Conservation (phyloP, 2,113 vertebrate genomes). For the Eulacestoma nigropectus region DNA sequence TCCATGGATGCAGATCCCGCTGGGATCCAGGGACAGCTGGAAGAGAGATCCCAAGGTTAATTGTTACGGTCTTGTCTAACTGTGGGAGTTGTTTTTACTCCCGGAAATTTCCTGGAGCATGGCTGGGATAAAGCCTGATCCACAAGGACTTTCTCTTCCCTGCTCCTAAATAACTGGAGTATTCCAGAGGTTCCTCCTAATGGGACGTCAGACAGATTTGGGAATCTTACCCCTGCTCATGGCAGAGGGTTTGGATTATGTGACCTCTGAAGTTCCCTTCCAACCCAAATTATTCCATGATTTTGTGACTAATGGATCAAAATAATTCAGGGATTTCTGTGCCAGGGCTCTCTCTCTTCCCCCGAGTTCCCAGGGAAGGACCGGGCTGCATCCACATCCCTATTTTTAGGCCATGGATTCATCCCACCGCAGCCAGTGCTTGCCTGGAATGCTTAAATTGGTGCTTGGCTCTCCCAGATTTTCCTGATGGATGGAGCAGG, state of each 20-base stretch:
- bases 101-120: background rate
- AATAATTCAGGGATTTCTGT: background rate
- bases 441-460: background rate
- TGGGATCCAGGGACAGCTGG: background rate
- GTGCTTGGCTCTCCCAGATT: background rate
- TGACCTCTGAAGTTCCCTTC: background rate
- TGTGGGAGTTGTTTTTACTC: background rate
- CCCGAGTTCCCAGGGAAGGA: background rate
- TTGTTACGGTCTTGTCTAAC: background rate
- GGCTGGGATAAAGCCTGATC: background rate
- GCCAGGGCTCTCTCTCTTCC: background rate
- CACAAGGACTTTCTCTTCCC: background rate
- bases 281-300: background rate
- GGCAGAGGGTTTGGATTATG: background rate
- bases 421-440: background rate
- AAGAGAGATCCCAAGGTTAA: background rate
- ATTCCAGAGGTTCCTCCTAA: background rate
- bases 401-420: background rate
- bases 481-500: background rate
- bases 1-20: background rate
- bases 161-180: background rate
- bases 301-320: background rate
- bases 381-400: background rate
- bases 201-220: background rate
- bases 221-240: background rate